These are phyloP conservation scores for Cetonia aurata DNA, from an alignment of 2,888 invertebrate genomes.

Conservation along the genomic window DNA sequence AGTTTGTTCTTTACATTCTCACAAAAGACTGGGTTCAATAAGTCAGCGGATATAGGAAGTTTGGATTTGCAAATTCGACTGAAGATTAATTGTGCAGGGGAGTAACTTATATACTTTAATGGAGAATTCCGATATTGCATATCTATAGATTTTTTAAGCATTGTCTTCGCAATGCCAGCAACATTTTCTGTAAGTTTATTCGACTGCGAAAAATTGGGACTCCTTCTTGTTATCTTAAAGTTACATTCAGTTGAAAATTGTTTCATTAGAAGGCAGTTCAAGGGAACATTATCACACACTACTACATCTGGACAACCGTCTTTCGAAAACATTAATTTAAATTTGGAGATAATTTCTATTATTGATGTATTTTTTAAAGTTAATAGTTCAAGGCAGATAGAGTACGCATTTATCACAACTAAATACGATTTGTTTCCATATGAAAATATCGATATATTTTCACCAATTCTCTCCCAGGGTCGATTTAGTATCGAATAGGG, in stretches of 20 bases:
- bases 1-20: too few relatives aligned
- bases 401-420: slow-evolving; percentile 49
- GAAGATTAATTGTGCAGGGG: slow-evolving; percentile 44
- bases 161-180: slow-evolving; percentile 48
- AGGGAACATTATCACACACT: slow-evolving; percentile 51
- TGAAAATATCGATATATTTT: not conserved
- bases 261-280: slow-evolving; percentile 49
- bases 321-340: slow-evolving; percentile 48
- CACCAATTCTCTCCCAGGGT: slow-evolving; percentile 40
- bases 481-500: slow-evolving; percentile 38
- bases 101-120: slow-evolving; percentile 30
- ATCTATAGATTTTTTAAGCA: slow-evolving; percentile 44
- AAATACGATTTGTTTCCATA: slow-evolving; percentile 49
- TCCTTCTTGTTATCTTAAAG: slow-evolving; percentile 33
- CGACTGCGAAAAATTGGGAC: slow-evolving; percentile 44
- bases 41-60: slow-evolving; percentile 29
- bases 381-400: slow-evolving; percentile 48
- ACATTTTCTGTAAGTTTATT: slow-evolving; percentile 45
- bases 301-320: slow-evolving; percentile 48
- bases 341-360: slow-evolving; percentile 40
- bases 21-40: not conserved
- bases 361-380: slow-evolving; percentile 43
- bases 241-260: slow-evolving; percentile 39
- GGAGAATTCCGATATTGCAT: slow-evolving; percentile 46
- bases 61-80: slow-evolving; percentile 42